Evolutionary conservation across 2,797 vertebrate species (phyloP).

Genomic region (Phataginus tricuspis): DNA sequence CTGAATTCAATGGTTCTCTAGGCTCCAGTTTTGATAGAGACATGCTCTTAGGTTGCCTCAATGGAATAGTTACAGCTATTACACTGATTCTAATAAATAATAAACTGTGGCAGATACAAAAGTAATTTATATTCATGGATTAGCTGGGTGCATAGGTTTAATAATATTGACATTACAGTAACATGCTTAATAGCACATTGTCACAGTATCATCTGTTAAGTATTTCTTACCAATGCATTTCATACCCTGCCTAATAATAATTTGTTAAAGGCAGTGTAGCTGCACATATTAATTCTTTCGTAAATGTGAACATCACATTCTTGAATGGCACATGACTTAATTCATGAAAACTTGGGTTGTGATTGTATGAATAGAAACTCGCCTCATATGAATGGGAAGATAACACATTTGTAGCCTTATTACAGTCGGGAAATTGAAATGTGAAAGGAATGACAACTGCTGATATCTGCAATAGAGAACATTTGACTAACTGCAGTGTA

Average conservation of each 20-base stretch:
- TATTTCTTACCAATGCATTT: constrained; percentile 88
- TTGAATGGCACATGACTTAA: constrained; percentile 86
- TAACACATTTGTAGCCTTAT: constrained; percentile 41
- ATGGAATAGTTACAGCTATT: constrained; percentile 81
- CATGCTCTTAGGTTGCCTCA: neutral
- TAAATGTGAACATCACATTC: constrained; percentile 87
- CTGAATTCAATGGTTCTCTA: constrained; percentile 11
- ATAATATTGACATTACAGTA: constrained; percentile 88
- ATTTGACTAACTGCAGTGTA: neutral
- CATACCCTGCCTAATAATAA: constrained; percentile 87
- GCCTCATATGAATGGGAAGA: constrained; percentile 54
- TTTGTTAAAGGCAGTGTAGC: constrained; percentile 87
- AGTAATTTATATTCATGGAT: constrained; percentile 88
- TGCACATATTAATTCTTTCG: constrained; percentile 86
- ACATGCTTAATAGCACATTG: constrained; percentile 87
- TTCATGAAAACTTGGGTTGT: constrained; percentile 83
- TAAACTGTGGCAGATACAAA: constrained; percentile 84
- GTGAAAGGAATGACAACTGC: neutral
- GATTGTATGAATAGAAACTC: constrained; percentile 32
- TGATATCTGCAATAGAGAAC: neutral
- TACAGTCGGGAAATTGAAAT: constrained; percentile 54
- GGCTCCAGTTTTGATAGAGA: neutral
- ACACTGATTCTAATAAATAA: constrained; percentile 84
- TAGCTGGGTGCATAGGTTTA: constrained; percentile 88
- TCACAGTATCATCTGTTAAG: constrained; percentile 89